Base-by-base conservation (phyloP, 2,888 invertebrate genomes). In the Polylopha cassiicola region DNA sequence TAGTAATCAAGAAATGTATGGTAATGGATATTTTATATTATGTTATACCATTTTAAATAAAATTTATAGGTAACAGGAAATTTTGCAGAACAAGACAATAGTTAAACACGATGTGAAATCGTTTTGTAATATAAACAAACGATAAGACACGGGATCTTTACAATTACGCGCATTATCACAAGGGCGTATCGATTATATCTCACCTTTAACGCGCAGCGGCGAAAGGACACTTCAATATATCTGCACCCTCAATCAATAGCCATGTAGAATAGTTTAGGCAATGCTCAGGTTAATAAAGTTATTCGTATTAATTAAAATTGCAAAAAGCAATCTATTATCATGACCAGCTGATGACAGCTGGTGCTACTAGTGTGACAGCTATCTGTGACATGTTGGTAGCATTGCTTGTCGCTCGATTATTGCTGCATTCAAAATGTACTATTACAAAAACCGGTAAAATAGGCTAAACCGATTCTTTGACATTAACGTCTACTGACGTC, bases 81-180 rank as follows among this genome's bases (percentile, higher is more conserved):
- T n/a, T 10, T 21, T 53, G 53, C 53, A 30, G 41, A 27, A 4
- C 43, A 47, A 47, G 47, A 53, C 44, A 61, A 47, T 45, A 45
- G 23, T 41, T 32, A 57, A 63, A 62, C 50, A 18, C 43, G 50
- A 59, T 63, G 45, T 61, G 60, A 66, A 65, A 48, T 50, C 49
- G 62, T 65, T 62, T 68, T 75, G 72, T 80, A 74, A 65, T 60
- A 63, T 68, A 66, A 64, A 61, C 72, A 68, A 58, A 55, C 45
- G 67, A 73, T 73, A 73, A 66, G 58, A 65, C 58, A 52, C 46
- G 43, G 48, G 49, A 55, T 56, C 46, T 33, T 49, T 36, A 43
- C 43, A 49, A 48, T 50, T 54, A 32, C 37, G 38, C 27, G 14
- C 13, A 43, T 15, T 16, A 7, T 36, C 29, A 37, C 47, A 49